phyloP scores from a whole-genome alignment of 37 sponge, comb jelly and placozoan genomes.

The Eunapius fragilis region DNA sequence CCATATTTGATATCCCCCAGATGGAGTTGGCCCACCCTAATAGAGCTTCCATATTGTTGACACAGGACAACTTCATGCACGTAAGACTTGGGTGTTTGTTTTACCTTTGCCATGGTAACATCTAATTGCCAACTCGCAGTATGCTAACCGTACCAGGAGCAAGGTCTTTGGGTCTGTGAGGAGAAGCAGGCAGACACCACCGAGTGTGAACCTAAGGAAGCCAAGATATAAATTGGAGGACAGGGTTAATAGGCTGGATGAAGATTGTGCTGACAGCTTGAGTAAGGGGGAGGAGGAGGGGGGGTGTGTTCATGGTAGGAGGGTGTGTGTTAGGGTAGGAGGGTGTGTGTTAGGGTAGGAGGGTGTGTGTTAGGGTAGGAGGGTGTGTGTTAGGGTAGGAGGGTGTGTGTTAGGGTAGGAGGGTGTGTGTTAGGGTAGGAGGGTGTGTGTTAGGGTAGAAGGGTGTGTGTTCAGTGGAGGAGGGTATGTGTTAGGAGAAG shows the following conservation, averaged over 20 bases:
- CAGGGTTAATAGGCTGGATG: not conserved
- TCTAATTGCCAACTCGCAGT: too few relatives aligned
- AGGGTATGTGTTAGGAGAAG: not conserved
- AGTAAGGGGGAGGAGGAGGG: not conserved
- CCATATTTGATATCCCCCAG: conserved; percentile 43
- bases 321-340: not conserved
- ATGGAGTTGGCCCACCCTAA: conserved; percentile 7
- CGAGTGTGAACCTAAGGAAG: conserved; percentile 12
- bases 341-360: too few relatives aligned
- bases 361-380: not conserved
- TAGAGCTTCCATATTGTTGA: conserved; percentile 11
- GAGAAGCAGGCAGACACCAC: conserved; percentile 47
- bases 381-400: not conserved
- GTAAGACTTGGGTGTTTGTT: not conserved
- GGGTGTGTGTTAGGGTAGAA: too few relatives aligned
- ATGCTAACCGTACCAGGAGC: not conserved
- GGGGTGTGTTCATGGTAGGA: not conserved
- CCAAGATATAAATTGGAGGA: not conserved
- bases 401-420: not conserved
- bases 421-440: not conserved
- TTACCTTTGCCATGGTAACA: too few relatives aligned
- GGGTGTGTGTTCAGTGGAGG: not conserved
- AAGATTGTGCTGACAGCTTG: not conserved
- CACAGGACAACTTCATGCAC: conserved; percentile 21
- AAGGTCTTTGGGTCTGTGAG: conserved; percentile 30